These are phyloP conservation scores for Tichodroma muraria DNA, from an alignment of 2,113 vertebrate genomes.

Conservation along the genomic window DNA sequence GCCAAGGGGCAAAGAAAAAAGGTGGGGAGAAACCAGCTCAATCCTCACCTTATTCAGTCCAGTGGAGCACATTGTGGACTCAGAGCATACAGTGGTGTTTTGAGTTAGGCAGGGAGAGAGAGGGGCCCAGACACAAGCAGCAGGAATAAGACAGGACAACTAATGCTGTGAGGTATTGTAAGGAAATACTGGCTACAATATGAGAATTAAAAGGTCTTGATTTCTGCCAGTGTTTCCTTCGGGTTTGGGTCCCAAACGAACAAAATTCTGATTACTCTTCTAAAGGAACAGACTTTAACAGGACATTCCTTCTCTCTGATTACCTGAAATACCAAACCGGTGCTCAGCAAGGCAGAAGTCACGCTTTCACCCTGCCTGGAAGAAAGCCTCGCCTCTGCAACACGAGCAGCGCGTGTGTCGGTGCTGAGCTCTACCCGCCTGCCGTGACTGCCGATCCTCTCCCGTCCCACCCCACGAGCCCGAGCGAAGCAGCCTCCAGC, in stretches of 20 bases:
- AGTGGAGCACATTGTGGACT: background rate
- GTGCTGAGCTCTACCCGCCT: background rate
- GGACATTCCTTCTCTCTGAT: background rate
- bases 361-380: background rate
- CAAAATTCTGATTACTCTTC: background rate
- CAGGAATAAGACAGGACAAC: background rate
- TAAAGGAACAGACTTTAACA: background rate
- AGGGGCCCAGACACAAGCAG: background rate
- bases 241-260: background rate
- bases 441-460: background rate
- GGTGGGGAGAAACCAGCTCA: background rate
- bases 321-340: background rate
- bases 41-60: background rate
- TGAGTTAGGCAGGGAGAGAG: background rate
- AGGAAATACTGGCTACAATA: background rate
- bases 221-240: background rate
- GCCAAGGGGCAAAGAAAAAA: background rate
- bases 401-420: rapidly evolving
- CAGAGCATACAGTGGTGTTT: background rate
- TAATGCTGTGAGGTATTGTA: background rate
- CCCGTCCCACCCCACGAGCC: background rate
- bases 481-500: background rate
- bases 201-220: background rate
- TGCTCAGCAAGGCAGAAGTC: background rate
- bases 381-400: background rate